Evolutionary conservation across 2,797 vertebrate genomes (phyloP).

Genomic region (Florisuga fusca): DNA sequence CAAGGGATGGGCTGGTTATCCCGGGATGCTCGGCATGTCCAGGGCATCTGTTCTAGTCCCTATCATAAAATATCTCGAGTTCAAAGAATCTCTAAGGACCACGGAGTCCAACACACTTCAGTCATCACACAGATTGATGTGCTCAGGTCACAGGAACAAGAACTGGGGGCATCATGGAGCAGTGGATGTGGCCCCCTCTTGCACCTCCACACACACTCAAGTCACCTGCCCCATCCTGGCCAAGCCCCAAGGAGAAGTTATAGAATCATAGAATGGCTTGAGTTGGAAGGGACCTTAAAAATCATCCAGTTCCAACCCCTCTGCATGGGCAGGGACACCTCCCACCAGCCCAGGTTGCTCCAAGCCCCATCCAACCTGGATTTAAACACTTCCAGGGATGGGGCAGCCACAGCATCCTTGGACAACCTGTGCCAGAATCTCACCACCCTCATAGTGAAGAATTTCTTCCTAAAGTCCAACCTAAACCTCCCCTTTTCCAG

Average conservation of each 20-base stretch:
- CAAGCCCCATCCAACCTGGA: too few species aligned
- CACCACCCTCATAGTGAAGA: too few species aligned
- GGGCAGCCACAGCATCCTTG: too few species aligned
- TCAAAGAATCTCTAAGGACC: not conserved
- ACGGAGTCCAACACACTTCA: not conserved
- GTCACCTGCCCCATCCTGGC: not conserved
- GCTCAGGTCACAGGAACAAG: rapidly evolving
- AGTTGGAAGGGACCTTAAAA: too few species aligned
- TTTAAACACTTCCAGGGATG: too few species aligned
- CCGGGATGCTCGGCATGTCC: not conserved
- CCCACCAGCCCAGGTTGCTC: too few species aligned
- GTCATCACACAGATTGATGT: rapidly evolving
- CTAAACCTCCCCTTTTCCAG: too few species aligned
- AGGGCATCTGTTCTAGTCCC: not conserved
- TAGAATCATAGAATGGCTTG: too few species aligned
- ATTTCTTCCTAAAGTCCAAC: too few species aligned
- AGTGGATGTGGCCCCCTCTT: not conserved
- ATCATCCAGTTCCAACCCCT: too few species aligned
- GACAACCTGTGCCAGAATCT: too few species aligned
- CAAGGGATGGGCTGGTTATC: not conserved
- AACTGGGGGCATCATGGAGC: not conserved
- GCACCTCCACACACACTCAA: not conserved
- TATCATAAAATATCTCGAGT: rapidly evolving
- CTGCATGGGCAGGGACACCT: too few species aligned
- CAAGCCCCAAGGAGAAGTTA: not conserved